Base-by-base conservation (phyloP, 2,113 vertebrate species). In the Oriolus oriolus region DNA sequence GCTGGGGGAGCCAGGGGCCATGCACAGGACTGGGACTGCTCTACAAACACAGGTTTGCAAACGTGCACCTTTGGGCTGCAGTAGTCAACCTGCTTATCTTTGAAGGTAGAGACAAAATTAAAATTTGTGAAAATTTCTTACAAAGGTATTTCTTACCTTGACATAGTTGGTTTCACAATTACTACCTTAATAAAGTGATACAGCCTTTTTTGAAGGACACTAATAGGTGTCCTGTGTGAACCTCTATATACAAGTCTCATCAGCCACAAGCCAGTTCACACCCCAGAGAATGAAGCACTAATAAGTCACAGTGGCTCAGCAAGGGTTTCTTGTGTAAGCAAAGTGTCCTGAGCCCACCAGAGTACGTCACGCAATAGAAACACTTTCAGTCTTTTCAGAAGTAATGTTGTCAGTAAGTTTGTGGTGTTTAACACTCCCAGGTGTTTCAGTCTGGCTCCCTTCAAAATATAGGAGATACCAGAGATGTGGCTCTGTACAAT, bases 201-300 rank as follows among this genome's bases (percentile, higher is more conserved):
- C 83, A 74, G 45, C 6, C 45, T 63, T 42, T 66, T 56, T 10
- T 39, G 17, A 85, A 85, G 54, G 57, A 14, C 15, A 30, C 4
- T 52, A 45, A 41, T 19, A 10, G 0, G 0, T 86, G 88, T 88
- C 33, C 18, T 6, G 0, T 13, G 8, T 60, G 63, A 66, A 35
- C 28, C 45, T 65, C 50, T 50, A 11, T 23, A 19, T 7, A 9
- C 4, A 1, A 16, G 28, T 57, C 69, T 81, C 5, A 1, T 61
- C 44, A 75, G 23, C 53, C 64, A 17, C 5, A 2, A 4, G 37
- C 2, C 31, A 13, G 16, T 27, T 76, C 39, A 31, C 26, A 9
- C 8, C 31, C 23, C 49, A 11, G n/a, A 17, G 49, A 8, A 26
- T 31, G 65, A 79, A 76, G 44, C 31, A 13, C 33, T n/a, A 22